Evolutionary conservation across 2,888 invertebrate species (phyloP).

Genomic region (Agrotis segetum): DNA sequence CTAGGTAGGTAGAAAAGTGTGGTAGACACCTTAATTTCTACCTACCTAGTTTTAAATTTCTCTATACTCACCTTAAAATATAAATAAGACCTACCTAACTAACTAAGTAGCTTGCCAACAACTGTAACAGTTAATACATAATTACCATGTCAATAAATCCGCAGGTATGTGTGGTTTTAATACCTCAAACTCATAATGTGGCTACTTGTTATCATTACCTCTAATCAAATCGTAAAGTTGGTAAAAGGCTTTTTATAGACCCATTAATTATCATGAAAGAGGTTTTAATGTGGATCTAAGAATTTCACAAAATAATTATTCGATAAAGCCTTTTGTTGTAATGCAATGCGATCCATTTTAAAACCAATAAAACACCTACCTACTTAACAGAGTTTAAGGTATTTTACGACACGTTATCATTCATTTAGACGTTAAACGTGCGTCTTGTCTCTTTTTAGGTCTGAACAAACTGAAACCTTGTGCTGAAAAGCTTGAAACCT

Average conservation of each 20-base stretch:
- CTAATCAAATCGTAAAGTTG: slow-evolving; percentile 41
- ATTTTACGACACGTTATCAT: neutral
- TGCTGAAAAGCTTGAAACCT: slow-evolving; percentile 60
- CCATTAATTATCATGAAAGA: slow-evolving; percentile 43
- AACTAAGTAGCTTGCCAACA: neutral
- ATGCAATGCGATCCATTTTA: slow-evolving; percentile 8
- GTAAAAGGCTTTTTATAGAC: slow-evolving; percentile 40
- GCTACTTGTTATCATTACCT: slow-evolving; percentile 11
- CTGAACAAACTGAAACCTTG: slow-evolving; percentile 57
- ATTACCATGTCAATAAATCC: slow-evolving; percentile 21
- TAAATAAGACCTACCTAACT: neutral
- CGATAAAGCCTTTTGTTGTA: slow-evolving; percentile 26
- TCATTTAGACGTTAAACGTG: neutral
- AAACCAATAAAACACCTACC: neutral
- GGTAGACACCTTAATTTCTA: no score
- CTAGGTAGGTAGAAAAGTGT: no score
- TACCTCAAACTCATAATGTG: slow-evolving; percentile 8
- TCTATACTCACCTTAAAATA: neutral
- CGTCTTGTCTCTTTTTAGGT: slow-evolving; percentile 66
- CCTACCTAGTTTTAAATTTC: neutral
- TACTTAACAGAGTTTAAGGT: neutral
- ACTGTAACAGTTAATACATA: neutral
- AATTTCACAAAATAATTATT: slow-evolving; percentile 34
- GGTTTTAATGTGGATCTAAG: slow-evolving; percentile 37
- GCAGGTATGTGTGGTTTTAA: slow-evolving; percentile 36